These are phyloP conservation scores for Sceloporus undulatus DNA, from an alignment of 2,113 vertebrate genomes.

Conservation along the genomic window DNA sequence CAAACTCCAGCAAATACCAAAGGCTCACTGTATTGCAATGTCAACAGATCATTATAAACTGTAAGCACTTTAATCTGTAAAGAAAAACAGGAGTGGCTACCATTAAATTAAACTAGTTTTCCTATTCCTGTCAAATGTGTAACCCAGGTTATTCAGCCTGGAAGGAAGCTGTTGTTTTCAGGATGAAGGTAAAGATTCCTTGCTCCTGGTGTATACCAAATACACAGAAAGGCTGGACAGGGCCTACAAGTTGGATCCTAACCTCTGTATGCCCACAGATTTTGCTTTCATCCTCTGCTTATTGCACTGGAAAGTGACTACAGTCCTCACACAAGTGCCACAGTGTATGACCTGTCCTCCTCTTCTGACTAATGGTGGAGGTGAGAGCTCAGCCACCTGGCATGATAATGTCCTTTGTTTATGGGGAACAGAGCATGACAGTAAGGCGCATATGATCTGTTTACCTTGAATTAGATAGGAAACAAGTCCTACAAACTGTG, in stretches of 20 bases:
- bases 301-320: background rate
- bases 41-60: no score
- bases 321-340: background rate
- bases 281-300: background rate
- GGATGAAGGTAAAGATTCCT: background rate
- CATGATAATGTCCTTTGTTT: background rate
- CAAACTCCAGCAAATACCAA: no score
- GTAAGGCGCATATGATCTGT: background rate
- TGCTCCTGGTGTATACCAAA: background rate
- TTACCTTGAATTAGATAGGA: background rate
- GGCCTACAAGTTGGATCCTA: no score
- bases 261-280: no score
- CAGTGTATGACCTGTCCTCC: background rate
- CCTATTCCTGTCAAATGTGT: background rate
- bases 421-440: background rate
- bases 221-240: no score
- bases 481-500: background rate
- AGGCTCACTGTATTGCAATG: no score
- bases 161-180: background rate
- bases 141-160: background rate
- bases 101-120: constrained; percentile 7
- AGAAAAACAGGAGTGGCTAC: background rate
- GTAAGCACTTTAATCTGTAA: rapidly evolving
- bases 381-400: background rate
- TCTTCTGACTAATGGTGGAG: background rate